phyloP scores from a whole-genome alignment of 2,888 invertebrate genomes.

The Osedax fenrisi region DNA sequence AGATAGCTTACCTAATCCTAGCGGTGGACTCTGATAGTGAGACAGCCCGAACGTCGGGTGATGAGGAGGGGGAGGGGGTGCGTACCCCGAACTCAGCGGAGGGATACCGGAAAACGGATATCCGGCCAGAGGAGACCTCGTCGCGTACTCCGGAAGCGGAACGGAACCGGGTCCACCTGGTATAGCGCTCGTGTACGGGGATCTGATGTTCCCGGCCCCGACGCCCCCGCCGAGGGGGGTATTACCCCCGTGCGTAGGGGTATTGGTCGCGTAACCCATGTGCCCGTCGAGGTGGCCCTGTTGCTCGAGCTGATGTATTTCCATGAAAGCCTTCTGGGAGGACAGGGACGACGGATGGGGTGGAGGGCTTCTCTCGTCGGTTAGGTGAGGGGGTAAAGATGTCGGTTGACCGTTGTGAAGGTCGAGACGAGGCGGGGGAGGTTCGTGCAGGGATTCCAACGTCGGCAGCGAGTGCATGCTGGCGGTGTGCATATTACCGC shows the following conservation, averaged over 20 bases:
- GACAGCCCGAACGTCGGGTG: not conserved
- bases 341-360: not conserved
- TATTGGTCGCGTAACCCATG: not conserved
- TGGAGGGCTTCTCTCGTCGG: not conserved
- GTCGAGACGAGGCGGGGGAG: too few relatives aligned
- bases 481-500: too few relatives aligned
- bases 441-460: not conserved
- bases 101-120: not conserved
- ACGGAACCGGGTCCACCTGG: not conserved
- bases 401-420: not conserved
- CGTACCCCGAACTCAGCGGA: not conserved
- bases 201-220: not conserved
- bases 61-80: not conserved
- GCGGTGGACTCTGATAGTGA: not conserved
- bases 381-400: not conserved
- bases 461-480: not conserved
- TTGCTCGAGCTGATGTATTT: not conserved
- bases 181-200: not conserved
- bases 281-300: not conserved
- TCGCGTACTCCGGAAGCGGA: not conserved
- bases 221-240: too few relatives aligned
- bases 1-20: not conserved
- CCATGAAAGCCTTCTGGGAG: not conserved
- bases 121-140: not conserved
- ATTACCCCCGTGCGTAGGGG: not conserved